Evolutionary conservation across 2,888 invertebrate species (phyloP).

Genomic region (Orgyia antiqua): DNA sequence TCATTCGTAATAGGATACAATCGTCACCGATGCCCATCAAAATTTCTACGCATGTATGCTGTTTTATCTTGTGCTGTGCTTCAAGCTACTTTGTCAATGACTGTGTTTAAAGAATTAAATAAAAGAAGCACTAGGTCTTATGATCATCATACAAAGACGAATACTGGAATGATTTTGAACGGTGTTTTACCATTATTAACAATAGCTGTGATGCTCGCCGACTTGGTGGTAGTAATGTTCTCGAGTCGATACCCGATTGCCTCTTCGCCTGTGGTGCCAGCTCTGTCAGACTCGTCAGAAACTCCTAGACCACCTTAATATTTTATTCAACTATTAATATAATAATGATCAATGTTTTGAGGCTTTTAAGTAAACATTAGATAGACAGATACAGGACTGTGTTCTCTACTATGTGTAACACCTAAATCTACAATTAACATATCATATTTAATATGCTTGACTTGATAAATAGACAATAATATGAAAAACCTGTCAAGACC

Average conservation of each 20-base stretch:
- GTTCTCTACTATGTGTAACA: no score
- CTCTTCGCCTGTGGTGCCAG: background rate
- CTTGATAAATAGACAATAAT: no score
- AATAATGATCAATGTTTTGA: no score
- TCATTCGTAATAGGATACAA: conserved; percentile 33
- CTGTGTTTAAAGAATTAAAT: conserved; percentile 35
- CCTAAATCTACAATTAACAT: no score
- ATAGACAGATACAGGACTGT: no score
- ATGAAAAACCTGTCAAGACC: no score
- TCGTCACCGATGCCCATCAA: conserved; percentile 29
- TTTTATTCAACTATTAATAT: no score
- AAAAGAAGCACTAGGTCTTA: background rate
- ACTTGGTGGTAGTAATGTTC: conserved; percentile 44
- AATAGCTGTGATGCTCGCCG: conserved; percentile 41
- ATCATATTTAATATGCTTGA: no score
- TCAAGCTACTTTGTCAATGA: conserved; percentile 37
- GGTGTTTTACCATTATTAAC: conserved; percentile 53
- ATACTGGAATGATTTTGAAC: conserved; percentile 40
- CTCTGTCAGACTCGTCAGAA: background rate
- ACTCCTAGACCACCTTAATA: no score
- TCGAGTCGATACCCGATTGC: conserved; percentile 16
- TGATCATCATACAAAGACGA: conserved; percentile 7
- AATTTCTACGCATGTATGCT: conserved; percentile 47
- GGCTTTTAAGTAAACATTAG: no score
- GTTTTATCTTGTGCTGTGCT: conserved; percentile 36